These are phyloP conservation scores for Drosophila phalerata DNA, from an alignment of 2,888 invertebrate genomes.

Conservation along the genomic window DNA sequence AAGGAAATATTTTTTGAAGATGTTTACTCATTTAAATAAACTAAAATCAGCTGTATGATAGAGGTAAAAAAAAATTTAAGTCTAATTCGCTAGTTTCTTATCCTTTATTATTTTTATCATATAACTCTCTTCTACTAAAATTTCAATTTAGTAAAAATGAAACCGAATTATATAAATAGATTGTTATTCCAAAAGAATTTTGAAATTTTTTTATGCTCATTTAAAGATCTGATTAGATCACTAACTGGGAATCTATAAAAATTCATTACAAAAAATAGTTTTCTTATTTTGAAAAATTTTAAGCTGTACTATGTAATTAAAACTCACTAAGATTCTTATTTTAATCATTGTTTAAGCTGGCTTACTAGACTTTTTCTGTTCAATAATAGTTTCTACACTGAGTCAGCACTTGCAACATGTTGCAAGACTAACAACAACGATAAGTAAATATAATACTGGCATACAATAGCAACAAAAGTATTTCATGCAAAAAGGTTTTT, in stretches of 20 bases:
- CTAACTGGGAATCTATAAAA: neutral
- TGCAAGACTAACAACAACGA: constrained; percentile 16
- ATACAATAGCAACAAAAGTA: constrained; percentile 45
- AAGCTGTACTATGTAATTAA: constrained; percentile 7
- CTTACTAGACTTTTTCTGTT: constrained; percentile 3
- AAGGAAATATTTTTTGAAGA: too few species aligned
- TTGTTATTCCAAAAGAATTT: too few species aligned
- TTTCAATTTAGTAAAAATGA: too few species aligned
- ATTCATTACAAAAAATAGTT: neutral
- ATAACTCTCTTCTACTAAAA: too few species aligned
- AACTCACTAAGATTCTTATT: constrained; percentile 2
- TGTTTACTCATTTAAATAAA: too few species aligned
- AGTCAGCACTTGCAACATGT: constrained; percentile 16
- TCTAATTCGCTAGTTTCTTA: too few species aligned
- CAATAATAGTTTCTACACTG: neutral
- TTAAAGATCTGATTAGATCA: neutral
- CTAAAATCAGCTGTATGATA: too few species aligned
- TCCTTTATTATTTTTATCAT: too few species aligned
- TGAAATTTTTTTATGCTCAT: too few species aligned
- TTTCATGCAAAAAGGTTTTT: constrained; percentile 76
- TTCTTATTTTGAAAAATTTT: neutral
- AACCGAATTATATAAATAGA: too few species aligned
- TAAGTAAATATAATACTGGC: constrained; percentile 13
- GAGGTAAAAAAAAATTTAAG: too few species aligned
- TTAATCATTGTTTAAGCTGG: constrained; percentile 33